Evolutionary conservation across 2,113 vertebrate species (phyloP), one percentile per base, ranked within the genome.

Genomic region (Cavia porcellus): DNA sequence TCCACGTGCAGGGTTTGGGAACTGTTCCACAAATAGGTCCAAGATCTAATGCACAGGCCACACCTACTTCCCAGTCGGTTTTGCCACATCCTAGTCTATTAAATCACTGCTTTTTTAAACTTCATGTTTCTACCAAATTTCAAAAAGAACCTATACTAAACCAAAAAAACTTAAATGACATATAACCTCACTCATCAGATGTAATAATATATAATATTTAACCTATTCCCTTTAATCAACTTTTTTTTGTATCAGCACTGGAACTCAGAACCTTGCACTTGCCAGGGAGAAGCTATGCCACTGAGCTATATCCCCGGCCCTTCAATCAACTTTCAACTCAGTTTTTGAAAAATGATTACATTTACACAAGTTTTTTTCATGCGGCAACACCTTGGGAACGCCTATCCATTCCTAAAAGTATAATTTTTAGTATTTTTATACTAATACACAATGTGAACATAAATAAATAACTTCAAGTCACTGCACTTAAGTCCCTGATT

Each of bases 61-160:
- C 12, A 28, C 25, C 42, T 30, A 77, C 42, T 77, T 77, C 74
- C 24, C 42, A 77, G 74, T 22, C 24, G 19, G 24, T 42, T 45
- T 75, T 75, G 42, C 24, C 38, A 75, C 11, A 45, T 5, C 10
- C 12, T 45, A 45, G 24, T 28, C 24, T 45, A 25, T 24, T 30
- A 77, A 47, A 47, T 77, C 24, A 47, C 42, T 30, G 30, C 55
- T 85, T 86, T 75, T 25, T 68, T 97, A 84, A 88, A 5, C 35
- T 95, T 93, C 89, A 66, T 57, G 84, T 96, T 80, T 30, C 64
- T 95, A 88, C 28, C 13, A 95, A 81, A 94, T 90, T 87, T 89
- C 10, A 45, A 88, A 96, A 92, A 17, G 62, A 94, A 94, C 24
- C 75, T 11, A 93, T 70, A 15, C 7, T 74, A 30, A 75, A 91